phyloP scores from a whole-genome alignment of 2,113 vertebrate genomes.

The Caloenas nicobarica region DNA sequence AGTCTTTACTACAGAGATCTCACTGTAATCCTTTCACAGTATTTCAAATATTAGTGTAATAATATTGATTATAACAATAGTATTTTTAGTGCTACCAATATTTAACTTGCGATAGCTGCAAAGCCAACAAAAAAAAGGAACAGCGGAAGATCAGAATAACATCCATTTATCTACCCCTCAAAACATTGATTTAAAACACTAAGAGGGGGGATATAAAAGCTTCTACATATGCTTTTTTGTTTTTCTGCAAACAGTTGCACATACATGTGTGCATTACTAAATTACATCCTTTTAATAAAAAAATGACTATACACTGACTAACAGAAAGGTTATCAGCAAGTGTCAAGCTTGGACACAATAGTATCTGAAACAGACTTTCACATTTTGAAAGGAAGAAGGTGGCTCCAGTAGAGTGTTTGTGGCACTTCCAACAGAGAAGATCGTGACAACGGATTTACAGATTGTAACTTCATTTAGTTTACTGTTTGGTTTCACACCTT shows the following conservation, averaged over 20 bases:
- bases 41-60: not conserved
- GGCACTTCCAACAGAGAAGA: not conserved
- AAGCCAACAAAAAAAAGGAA: not conserved
- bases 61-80: not conserved
- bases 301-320: not conserved
- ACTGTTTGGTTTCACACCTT: conserved; percentile 1
- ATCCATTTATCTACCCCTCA: not conserved
- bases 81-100: not conserved
- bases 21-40: not conserved
- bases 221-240: fast-evolving
- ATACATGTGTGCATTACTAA: not conserved
- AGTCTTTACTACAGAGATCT: not conserved
- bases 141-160: not conserved
- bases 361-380: not conserved
- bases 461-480: not conserved
- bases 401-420: not conserved
- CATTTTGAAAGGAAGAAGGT: not conserved
- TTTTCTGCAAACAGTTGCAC: not conserved
- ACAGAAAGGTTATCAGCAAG: not conserved
- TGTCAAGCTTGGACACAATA: not conserved
- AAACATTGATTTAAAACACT: not conserved
- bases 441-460: not conserved
- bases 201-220: not conserved
- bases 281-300: not conserved
- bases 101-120: not conserved